phyloP scores from a whole-genome alignment of 1,140 invertebrate species.

The Euura saliciscinereae region DNA sequence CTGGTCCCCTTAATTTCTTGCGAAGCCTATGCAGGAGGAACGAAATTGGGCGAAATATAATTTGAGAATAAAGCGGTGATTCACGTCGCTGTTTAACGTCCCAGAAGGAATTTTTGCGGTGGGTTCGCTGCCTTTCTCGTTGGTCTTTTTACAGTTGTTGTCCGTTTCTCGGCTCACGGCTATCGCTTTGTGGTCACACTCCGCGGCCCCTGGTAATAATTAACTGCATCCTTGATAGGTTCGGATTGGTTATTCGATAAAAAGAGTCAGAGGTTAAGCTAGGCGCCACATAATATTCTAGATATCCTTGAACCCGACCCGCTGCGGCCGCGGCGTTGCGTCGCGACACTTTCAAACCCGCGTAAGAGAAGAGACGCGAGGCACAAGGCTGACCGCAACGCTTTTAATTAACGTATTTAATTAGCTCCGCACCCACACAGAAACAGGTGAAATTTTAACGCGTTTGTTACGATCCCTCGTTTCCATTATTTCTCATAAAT shows the following conservation, averaged over 20 bases:
- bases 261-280: constrained; percentile 27
- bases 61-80: constrained; percentile 35
- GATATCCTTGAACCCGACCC: constrained; percentile 30
- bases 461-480: too few species aligned
- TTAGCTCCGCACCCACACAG: background rate
- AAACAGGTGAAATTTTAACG: too few species aligned
- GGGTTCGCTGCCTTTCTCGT: background rate
- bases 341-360: constrained; percentile 4
- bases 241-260: constrained; percentile 13
- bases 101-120: constrained; percentile 19
- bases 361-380: background rate
- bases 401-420: constrained; percentile 8
- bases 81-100: constrained; percentile 32
- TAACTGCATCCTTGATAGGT: constrained; percentile 36
- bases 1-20: too few species aligned
- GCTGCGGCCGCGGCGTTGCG: background rate
- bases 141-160: background rate
- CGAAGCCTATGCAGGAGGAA: too few species aligned
- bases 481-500: too few species aligned
- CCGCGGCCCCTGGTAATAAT: constrained; percentile 21
- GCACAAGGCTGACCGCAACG: background rate
- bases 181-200: background rate
- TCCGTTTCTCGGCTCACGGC: background rate
- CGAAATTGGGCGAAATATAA: too few species aligned
- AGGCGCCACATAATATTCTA: constrained; percentile 37